These are phyloP conservation scores for Nymphicus hollandicus DNA, from an alignment of 2,113 vertebrate genomes.

Conservation along the genomic window DNA sequence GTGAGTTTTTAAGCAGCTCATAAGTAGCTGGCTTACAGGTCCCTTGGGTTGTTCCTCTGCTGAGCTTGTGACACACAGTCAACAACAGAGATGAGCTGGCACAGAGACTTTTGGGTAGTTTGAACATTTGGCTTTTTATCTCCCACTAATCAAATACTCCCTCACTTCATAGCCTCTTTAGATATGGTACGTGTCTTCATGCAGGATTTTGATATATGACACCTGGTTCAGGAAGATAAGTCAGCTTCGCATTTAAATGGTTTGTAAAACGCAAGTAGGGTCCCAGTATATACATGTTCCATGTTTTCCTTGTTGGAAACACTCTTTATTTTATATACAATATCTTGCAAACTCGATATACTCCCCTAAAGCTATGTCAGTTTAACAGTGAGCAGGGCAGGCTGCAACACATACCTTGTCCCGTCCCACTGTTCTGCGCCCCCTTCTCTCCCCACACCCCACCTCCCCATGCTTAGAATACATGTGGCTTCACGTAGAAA, in stretches of 20 bases:
- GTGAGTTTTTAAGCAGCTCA: background rate
- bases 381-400: background rate
- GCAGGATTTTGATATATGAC: background rate
- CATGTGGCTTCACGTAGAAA: background rate
- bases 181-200: background rate
- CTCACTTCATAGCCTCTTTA: background rate
- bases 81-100: background rate
- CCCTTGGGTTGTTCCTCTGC: background rate
- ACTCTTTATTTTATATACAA: background rate
- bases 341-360: background rate
- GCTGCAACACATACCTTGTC: background rate
- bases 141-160: background rate
- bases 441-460: background rate
- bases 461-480: background rate
- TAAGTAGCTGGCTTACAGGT: background rate
- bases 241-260: background rate
- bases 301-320: background rate
- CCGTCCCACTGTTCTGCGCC: fast-evolving
- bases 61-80: background rate
- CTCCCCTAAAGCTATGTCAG: background rate
- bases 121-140: background rate
- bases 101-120: background rate
- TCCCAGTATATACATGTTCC: background rate
- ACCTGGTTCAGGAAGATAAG: background rate
- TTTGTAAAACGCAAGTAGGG: background rate